Conservation (phyloP, 2,113 vertebrate genomes). For the Dasyornis broadbenti region DNA sequence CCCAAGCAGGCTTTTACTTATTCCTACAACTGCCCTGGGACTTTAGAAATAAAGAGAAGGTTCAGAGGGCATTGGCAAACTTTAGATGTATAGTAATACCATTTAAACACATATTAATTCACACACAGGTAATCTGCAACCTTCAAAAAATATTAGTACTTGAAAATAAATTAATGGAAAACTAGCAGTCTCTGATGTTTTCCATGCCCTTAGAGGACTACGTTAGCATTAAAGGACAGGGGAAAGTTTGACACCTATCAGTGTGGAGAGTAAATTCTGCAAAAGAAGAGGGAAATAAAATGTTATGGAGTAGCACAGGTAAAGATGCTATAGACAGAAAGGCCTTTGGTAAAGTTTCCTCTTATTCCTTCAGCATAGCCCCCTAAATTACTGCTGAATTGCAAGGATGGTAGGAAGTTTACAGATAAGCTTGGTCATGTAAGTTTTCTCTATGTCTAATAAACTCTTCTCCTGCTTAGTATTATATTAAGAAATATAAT, state of each 20-base stretch:
- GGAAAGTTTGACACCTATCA: neutral
- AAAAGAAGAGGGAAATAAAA: neutral
- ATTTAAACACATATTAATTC: neutral
- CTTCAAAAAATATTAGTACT: neutral
- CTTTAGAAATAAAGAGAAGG: neutral
- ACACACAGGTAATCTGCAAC: neutral
- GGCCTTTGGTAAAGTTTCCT: neutral
- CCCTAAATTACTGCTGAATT: neutral
- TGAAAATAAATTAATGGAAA: neutral
- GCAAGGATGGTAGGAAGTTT: neutral
- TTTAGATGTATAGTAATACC: neutral
- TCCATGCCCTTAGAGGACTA: neutral
- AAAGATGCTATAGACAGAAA: neutral
- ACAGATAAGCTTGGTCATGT: neutral
- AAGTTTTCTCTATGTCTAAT: fast-evolving
- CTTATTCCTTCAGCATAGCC: neutral
- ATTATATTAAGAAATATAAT: neutral
- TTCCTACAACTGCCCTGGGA: neutral
- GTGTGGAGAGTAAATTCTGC: neutral
- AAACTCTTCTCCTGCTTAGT: neutral
- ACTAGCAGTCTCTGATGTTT: neutral
- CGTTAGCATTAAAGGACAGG: neutral
- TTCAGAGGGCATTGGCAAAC: neutral
- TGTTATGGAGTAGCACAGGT: neutral
- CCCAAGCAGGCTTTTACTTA: neutral